These are phyloP conservation scores for Dyspetes luteomarginatus DNA, from an alignment of 2,888 invertebrate species.

Conservation along the genomic window DNA sequence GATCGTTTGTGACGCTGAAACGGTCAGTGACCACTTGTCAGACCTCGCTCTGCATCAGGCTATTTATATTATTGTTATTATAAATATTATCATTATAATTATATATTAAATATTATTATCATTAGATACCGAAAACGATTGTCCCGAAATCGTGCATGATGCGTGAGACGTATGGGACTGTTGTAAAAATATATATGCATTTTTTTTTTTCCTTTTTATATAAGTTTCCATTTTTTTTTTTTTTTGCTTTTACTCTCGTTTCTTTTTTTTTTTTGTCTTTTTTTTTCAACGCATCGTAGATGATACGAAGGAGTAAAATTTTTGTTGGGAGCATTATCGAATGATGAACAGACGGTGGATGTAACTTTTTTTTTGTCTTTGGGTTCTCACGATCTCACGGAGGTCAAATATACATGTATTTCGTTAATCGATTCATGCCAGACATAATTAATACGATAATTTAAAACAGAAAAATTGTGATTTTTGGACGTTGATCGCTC, in stretches of 20 bases:
- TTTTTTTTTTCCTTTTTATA: slow-evolving; percentile 58
- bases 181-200: slow-evolving; percentile 67
- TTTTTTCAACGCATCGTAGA: slow-evolving; percentile 18
- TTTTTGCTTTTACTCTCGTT: slow-evolving; percentile 34
- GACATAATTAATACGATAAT: background rate
- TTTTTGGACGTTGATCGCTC: too few relatives aligned
- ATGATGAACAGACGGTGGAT: slow-evolving; percentile 54
- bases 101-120: slow-evolving; percentile 42
- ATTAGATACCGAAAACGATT: slow-evolving; percentile 63
- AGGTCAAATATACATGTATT: slow-evolving; percentile 59
- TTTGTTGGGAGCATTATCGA: slow-evolving; percentile 47
- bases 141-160: slow-evolving; percentile 54
- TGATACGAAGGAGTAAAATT: slow-evolving; percentile 24
- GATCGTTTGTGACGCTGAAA: background rate
- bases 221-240: slow-evolving; percentile 17
- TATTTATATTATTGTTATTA: slow-evolving; percentile 35
- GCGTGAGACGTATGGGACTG: slow-evolving; percentile 58
- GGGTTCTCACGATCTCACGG: slow-evolving; percentile 53
- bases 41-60: slow-evolving; percentile 23
- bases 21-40: slow-evolving; percentile 58
- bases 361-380: slow-evolving; percentile 20
- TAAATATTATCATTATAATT: slow-evolving; percentile 51
- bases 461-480: too few relatives aligned
- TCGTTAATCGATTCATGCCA: slow-evolving; percentile 44
- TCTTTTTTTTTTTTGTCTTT: slow-evolving; percentile 6